Base-by-base conservation (phyloP, 2,888 invertebrate genomes). In the Apeira syringaria region DNA sequence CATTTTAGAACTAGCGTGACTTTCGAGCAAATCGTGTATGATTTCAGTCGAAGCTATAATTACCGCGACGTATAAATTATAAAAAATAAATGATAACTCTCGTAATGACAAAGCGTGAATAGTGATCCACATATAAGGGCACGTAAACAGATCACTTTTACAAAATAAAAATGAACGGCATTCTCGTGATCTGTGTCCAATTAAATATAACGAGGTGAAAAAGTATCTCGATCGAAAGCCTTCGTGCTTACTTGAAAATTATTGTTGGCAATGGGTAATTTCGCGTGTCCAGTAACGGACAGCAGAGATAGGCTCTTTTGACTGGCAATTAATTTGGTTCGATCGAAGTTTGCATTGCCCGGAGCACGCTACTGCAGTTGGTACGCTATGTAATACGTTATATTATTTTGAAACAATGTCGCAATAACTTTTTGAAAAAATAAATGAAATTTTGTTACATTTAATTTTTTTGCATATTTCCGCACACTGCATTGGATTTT, bases 301-400 rank as follows among this genome's bases (percentile, higher is more conserved):
- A 64, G 59, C 43, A 56, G 51, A 57, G 71, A 69, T 66, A 74
- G 72, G 39, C 56, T 48, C 59, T 55, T 62, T 47, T 69, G 72
- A 72, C 61, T 50, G 59, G 61, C 50, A 59, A 70, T 75, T 72
- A 65, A 74, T 74, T 73, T 63, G 50, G 58, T 58, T 51, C 43
- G 42, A 37, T 47, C 44, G 47, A 44, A 27, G 47, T 55, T 53
- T 55, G 56, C 33, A 53, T 42, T 50, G 45, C 46, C 39, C 35
- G 36, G 25, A 55, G 52, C 56, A 53, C 53, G 47, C 55, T 35
- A 52, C 37, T 34, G 50, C 37, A 32, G 34, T 40, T 32, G 24
- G 38, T 42, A n/a, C n/a, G n/a, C n/a, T n/a, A n/a, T n/a, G n/a
- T n/a, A n/a, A n/a, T n/a, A n/a, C n/a, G n/a, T n/a, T n/a, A n/a